Evolutionary conservation across 1,140 invertebrate genomes (phyloP), one percentile per base, ranked within the genome.

Genomic region (Neodiprion lecontei): DNA sequence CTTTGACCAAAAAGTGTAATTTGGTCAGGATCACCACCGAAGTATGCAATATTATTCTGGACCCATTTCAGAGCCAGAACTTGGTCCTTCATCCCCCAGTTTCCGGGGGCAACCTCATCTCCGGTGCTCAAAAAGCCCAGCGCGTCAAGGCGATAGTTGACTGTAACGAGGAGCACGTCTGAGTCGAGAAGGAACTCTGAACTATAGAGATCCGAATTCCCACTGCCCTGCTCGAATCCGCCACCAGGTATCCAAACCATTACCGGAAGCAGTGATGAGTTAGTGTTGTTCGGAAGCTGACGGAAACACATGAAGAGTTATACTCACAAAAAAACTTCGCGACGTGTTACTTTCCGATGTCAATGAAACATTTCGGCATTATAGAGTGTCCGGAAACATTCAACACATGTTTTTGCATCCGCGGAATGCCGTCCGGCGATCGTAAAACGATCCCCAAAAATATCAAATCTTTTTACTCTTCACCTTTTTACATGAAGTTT

Each of bases 71-170:
- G 67, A 14, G 89, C 89, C 40, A 82, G 40, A 11, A 85, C 76
- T 78, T 91, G 90, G 84, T 91, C 90, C 83, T 86, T 86, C 21
- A 91, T 77, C 7, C 88, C 89, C 72, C 83, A 84, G 79, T 90
- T 90, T 4, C 89, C 88, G 1, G 86, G 81, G 1, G 81, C 79
- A 7, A 78, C 75, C 23, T 74, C 69, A 73, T 88, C 85, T 69
- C 82, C 86, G 8, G 83, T 84, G 21, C 88, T 88, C 7, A 92
- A 81, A 78, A 92, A 92, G 10, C 91, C 91, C n/a, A 91, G 80
- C 14, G 89, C 82, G 11, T 89, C 90, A 1, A 92, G 79, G 71
- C 91, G 78, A 80, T 91, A 92, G 77, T 92, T 91, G n/a, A 92
- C 80, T 40, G 85, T 88, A 0, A 92, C 91, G 11, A 92, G 73